phyloP scores from a whole-genome alignment of 2,888 invertebrate species.

The Dicycla oo region DNA sequence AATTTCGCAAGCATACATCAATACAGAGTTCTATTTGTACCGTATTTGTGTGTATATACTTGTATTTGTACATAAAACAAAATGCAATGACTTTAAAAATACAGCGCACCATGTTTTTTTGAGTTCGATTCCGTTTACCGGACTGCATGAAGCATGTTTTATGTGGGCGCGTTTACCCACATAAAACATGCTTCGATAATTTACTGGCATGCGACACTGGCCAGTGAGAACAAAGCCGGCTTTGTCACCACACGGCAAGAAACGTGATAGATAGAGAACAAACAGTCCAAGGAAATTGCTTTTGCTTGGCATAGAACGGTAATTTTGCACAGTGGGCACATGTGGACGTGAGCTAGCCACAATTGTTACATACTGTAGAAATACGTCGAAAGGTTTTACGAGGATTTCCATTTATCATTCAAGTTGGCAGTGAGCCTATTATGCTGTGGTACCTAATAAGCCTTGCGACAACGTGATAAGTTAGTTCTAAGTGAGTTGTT shows the following conservation, averaged over 20 bases:
- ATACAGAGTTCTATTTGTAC: constrained; percentile 10
- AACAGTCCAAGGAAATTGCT: constrained; percentile 71
- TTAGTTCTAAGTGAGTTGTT: constrained; percentile 36
- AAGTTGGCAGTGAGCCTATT: constrained; percentile 58
- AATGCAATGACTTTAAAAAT: constrained; percentile 20
- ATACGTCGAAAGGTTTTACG: constrained; percentile 55
- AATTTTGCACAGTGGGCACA: constrained; percentile 56
- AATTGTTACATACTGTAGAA: constrained; percentile 46
- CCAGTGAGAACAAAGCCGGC: constrained; percentile 37
- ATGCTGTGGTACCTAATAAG: constrained; percentile 50
- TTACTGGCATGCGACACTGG: constrained; percentile 36
- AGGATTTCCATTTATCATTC: constrained; percentile 60
- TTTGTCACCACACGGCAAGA: constrained; percentile 55
- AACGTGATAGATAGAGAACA: constrained; percentile 57
- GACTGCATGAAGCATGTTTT: too few species aligned
- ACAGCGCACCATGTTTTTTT: not conserved
- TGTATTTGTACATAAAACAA: not conserved
- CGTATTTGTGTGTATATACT: not conserved
- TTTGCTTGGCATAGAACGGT: constrained; percentile 65
- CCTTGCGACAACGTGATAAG: constrained; percentile 43
- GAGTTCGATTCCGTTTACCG: constrained; percentile 4
- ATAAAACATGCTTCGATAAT: constrained; percentile 36
- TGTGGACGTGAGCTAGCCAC: constrained; percentile 54
- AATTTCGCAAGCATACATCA: constrained; percentile 3
- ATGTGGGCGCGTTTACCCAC: too few species aligned